Percentiles rank a stretch among this genome's conserved stretches.
Evolutionary conservation across 2,113 vertebrate species (phyloP).

Genomic region (Delphinapterus leucas): DNA sequence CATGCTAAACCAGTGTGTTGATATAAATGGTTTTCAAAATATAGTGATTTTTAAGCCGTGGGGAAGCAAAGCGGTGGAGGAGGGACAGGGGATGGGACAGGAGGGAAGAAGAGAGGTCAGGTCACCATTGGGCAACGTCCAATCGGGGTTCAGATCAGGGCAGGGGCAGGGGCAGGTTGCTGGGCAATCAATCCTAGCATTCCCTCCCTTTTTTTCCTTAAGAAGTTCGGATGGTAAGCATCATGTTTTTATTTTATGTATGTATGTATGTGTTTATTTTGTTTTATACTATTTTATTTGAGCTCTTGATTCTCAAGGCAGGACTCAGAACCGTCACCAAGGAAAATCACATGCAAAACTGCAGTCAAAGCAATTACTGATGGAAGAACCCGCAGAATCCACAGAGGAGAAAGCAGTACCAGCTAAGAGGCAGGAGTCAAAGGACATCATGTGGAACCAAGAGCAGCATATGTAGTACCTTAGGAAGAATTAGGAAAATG

Average conservation of each 20-base stretch:
- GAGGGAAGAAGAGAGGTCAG: background rate
- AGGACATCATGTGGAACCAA: background rate
- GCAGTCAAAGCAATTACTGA: background rate
- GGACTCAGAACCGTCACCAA: background rate
- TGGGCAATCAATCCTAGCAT: background rate
- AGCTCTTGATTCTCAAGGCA: background rate
- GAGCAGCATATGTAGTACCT: background rate
- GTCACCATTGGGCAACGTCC: background rate
- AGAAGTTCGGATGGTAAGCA: background rate
- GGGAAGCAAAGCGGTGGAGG: background rate
- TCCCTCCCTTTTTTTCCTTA: background rate
- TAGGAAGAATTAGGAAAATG: background rate
- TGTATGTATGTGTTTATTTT: background rate
- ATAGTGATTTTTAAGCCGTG: background rate
- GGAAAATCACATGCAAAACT: background rate
- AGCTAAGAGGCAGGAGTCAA: background rate
- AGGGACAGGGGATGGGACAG: background rate
- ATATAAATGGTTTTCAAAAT: background rate
- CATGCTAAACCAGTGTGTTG: background rate
- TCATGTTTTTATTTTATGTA: background rate
- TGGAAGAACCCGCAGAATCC: background rate
- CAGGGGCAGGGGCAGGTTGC: rapidly evolving
- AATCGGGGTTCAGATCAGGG: background rate
- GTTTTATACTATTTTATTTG: background rate
- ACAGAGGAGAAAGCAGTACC: background rate